Evolutionary conservation across 92 coral and sea anemone genomes (phyloP).

Genomic region (Diadumene lineata): DNA sequence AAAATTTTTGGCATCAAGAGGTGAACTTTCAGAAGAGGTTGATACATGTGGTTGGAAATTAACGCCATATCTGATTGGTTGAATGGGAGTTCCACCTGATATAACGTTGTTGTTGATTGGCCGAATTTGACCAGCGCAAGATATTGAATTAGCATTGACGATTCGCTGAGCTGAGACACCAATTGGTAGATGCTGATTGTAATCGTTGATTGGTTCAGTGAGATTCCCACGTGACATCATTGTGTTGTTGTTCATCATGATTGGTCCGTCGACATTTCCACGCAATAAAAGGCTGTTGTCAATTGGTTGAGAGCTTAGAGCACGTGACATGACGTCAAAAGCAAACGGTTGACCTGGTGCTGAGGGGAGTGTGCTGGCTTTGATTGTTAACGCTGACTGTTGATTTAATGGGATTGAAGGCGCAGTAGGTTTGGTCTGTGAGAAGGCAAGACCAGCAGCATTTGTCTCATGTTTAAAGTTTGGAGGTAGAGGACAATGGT

Average conservation of each 20-base stretch:
- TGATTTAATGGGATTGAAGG: background rate
- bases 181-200: background rate
- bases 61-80: background rate
- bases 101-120: background rate
- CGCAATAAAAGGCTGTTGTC: background rate
- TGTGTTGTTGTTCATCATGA: background rate
- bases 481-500: slow-evolving; percentile 11
- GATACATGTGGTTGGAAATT: background rate
- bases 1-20: too few relatives aligned
- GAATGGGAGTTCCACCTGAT: background rate
- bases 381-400: slow-evolving; percentile 10
- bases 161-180: background rate
- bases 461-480: slow-evolving; percentile 12
- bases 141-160: background rate
- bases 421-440: background rate
- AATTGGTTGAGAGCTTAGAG: background rate
- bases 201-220: slow-evolving; percentile 4
- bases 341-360: background rate
- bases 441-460: too few relatives aligned
- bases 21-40: too few relatives aligned
- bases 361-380: background rate
- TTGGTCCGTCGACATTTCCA: background rate
- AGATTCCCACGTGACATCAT: background rate
- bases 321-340: background rate
- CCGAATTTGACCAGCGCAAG: background rate